Evolutionary conservation across 1,140 invertebrate species (phyloP).

Genomic region (Drosophila kurseongensis): DNA sequence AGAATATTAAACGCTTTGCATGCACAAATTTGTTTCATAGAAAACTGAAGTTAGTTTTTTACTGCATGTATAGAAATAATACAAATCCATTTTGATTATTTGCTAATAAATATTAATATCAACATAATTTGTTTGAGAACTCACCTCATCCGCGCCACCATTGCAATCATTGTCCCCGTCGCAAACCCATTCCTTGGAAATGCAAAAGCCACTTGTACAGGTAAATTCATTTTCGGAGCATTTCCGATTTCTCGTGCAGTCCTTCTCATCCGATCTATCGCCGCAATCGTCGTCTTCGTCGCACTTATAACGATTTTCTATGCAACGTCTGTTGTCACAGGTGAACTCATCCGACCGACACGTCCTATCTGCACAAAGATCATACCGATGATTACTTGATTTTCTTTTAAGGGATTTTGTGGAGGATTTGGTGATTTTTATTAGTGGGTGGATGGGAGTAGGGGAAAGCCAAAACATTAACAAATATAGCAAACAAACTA

Average conservation of each 20-base stretch:
- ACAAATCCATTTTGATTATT: neutral
- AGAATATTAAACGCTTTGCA: no score
- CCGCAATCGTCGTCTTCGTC: conserved; percentile 95
- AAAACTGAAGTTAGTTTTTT: no score
- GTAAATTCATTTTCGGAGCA: conserved; percentile 89
- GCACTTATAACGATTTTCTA: conserved; percentile 94
- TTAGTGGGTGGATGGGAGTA: conserved; percentile 36
- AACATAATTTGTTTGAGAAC: conserved; percentile 18
- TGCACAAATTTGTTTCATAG: no score
- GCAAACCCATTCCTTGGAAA: conserved; percentile 90
- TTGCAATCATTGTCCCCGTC: conserved; percentile 93
- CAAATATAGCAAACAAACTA: conserved; percentile 56
- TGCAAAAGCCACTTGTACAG: conserved; percentile 88
- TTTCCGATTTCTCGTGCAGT: conserved; percentile 89
- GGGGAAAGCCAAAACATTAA: conserved; percentile 69
- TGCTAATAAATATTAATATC: no score
- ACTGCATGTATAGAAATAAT: no score
- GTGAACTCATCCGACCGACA: conserved; percentile 95
- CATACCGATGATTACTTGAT: conserved; percentile 8
- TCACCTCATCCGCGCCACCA: conserved; percentile 92
- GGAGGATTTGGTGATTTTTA: conserved; percentile 36
- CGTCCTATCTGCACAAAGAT: conserved; percentile 88
- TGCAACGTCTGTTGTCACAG: conserved; percentile 95
- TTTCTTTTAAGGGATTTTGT: neutral
- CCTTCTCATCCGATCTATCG: conserved; percentile 91